These are phyloP conservation scores for Melanotus villosus DNA, from an alignment of 2,888 invertebrate genomes.

Conservation along the genomic window DNA sequence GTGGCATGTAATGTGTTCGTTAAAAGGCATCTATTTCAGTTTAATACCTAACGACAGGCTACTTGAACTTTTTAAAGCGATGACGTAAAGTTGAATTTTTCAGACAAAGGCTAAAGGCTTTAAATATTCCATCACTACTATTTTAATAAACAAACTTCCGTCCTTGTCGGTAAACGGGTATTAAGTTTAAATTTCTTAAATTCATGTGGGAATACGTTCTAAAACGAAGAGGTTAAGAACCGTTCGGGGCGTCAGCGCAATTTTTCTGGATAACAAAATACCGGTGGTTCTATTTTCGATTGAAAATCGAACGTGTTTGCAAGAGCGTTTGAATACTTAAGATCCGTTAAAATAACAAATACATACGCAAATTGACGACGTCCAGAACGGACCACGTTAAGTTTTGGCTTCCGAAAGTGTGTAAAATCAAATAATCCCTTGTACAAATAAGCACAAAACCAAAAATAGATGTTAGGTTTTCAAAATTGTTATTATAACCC, in stretches of 20 bases:
- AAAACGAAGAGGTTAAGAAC: neutral
- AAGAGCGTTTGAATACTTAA: conserved; percentile 4
- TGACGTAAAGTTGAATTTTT: conserved; percentile 7
- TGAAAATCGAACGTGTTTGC: neutral
- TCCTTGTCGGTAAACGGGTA: too few relatives aligned
- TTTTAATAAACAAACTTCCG: conserved; percentile 6
- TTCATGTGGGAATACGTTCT: neutral
- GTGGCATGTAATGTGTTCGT: conserved; percentile 13
- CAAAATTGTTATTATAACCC: conserved; percentile 29
- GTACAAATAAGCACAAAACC: conserved; percentile 39
- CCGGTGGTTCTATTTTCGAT: conserved; percentile 11
- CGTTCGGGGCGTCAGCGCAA: neutral
- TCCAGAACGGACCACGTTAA: conserved; percentile 25
- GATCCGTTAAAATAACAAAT: conserved; percentile 4
- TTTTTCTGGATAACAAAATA: conserved; percentile 12
- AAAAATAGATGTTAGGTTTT: conserved; percentile 32
- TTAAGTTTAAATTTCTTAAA: neutral
- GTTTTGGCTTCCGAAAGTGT: conserved; percentile 32
- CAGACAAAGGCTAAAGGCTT: conserved; percentile 4
- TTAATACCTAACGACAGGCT: neutral
- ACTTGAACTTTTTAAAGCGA: conserved; percentile 7
- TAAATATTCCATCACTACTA: conserved; percentile 5
- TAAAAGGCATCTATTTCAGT: conserved; percentile 23
- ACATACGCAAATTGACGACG: conserved; percentile 19
- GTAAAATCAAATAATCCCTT: conserved; percentile 37